Evolutionary conservation across 2,888 invertebrate genomes (phyloP).

Genomic region (Spisula subtruncata): DNA sequence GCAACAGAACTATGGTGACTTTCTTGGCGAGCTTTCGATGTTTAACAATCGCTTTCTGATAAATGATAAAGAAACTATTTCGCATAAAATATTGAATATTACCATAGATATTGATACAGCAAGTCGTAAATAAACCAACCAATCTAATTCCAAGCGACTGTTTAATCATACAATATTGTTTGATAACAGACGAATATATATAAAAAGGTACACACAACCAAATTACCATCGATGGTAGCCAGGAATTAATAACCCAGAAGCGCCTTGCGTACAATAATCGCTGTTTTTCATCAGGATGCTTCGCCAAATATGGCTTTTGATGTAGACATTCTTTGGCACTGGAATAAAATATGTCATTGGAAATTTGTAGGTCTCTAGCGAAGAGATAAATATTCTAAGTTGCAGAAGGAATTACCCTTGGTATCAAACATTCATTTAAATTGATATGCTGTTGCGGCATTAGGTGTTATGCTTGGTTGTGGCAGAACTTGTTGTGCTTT

Average conservation of each 20-base stretch:
- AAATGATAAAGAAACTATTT: conserved; percentile 17
- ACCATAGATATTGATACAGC: conserved; percentile 6
- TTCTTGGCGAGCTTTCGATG: not conserved
- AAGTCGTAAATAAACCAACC: conserved; percentile 12
- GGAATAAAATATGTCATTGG: not conserved
- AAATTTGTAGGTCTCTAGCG: not conserved
- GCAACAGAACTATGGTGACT: conserved; percentile 4
- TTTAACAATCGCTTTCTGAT: conserved; percentile 1
- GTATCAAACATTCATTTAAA: no score
- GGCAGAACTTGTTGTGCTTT: no score
- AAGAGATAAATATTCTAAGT: no score
- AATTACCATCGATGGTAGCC: conserved; percentile 21
- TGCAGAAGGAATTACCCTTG: no score
- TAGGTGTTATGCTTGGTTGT: no score
- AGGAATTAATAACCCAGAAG: conserved; percentile 14
- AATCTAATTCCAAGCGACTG: conserved; percentile 12
- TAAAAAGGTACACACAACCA: not conserved
- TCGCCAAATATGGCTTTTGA: conserved; percentile 3
- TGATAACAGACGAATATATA: conserved; percentile 5
- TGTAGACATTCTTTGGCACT: not conserved
- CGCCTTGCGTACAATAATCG: conserved; percentile 1
- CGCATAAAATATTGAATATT: conserved; percentile 10
- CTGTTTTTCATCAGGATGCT: not conserved
- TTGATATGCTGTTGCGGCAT: no score
- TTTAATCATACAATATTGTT: conserved; percentile 21